Evolutionary conservation across 2,797 vertebrate species (phyloP), one percentile per base, ranked within the genome.

Genomic region (Poecilia picta): DNA sequence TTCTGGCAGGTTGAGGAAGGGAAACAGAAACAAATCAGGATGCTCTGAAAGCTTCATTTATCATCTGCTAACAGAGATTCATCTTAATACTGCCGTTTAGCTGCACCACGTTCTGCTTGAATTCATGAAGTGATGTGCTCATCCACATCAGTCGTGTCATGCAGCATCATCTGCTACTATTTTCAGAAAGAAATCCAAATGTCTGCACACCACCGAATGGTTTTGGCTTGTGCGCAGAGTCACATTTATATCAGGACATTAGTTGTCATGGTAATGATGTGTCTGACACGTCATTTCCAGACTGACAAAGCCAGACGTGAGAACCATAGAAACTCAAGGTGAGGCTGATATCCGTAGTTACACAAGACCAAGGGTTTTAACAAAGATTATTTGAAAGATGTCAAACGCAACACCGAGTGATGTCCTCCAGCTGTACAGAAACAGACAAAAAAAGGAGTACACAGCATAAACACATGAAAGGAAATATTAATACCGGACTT

Each of bases 11-110:
- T 83, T 81, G 75, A 86, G 87, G 73, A 83, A 73, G 80, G 76
- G 79, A 87, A 82, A 81, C 82, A 80, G 79, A 81, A 85, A 86
- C 76, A 87, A 90, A 84, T 83, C 78, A 87, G 87, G 79, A 76
- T 68, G 16, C 57, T 81, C 39, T 82, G 80, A 88, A 86, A 82
- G 73, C 77, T 87, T 81, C 73, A 92, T 94, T 91, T 88, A 93
- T 93, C 89, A 87, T 84, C 76, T 64, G 74, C 75, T 86, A 81
- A 36, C 86, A 88, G 84, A 33, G 72, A 74, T 75, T 91, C 86
- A 86, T 91, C 82, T 83, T 78, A 85, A 80, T 77, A 62, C 81
- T 66, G 57, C 81, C 82, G 87, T 82, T 89, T 86, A 83, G 86
- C 78, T 73, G 86, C 73, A 84, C 77, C 81, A 64, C 75, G 55